Evolutionary conservation across 2,888 invertebrate species (phyloP), one percentile per base, ranked within the genome.

Genomic region (Euphydryas editha): DNA sequence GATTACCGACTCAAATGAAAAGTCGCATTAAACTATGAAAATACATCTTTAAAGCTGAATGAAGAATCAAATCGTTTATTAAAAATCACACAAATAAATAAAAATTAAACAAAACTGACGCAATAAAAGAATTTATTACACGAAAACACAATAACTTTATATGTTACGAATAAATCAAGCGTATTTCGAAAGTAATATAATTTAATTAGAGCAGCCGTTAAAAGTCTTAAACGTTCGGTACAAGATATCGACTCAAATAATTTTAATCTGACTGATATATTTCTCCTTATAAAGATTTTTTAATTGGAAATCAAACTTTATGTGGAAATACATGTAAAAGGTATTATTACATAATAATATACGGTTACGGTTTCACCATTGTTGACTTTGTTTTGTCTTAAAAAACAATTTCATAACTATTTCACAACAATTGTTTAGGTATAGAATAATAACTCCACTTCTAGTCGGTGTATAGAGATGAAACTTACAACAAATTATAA

Each of bases 151-250:
- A 20, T 47, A 47, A 47, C 10, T 47, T 47, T 20, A 20, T 47
- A 18, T 15, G 18, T 46, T 20, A 11, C 13, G 20, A 47, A 47
- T 47, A 18, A 47, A 47, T 20, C 47, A 20, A 47, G 39, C 21
- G 21, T 11, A 47, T 18, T 47, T 47, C 47, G 47, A 47, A 47
- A 47, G 47, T 47, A 47, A 47, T 13, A 47, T 20, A 47, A 47
- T 47, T 47, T 47, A 47, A 47, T 47, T 47, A 47, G 47, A 20
- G 18, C 47, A 20, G 20, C 18, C 39, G 20, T 47, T 47, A 47
- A 47, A 47, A 20, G 47, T 47, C 47, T 47, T 47, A 47, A 47
- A 47, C 39, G 21, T 47, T 20, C 18, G 13, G 18, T 13, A 20
- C 20, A 10, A 47, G 18, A 20, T 20, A 47, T 47, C 47, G 20